Evolutionary conservation across 2,888 invertebrate species (phyloP), one percentile per base, ranked within the genome.

Genomic region (Gasteruption jaculator): DNA sequence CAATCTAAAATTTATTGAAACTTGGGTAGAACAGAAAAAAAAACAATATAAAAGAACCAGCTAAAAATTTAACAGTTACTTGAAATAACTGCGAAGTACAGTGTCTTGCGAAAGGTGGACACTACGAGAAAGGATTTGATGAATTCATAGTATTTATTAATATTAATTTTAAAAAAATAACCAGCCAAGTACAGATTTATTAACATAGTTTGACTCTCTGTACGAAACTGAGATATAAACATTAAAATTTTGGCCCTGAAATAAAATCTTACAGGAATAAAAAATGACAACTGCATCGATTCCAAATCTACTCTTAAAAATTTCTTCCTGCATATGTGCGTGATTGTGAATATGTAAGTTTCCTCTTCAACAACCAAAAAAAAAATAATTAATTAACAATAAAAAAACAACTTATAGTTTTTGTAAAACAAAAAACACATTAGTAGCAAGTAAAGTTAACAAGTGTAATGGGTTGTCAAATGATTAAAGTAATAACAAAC

Each of bases 301-400:
- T 22, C 24, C 11, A 32, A 41, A 20, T 16, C 10, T 12, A 21
- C 20, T 26, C 25, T 30, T 24, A 36, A 18, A 32, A 39, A 39
- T 20, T 38, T 14, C 5, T 33, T 21, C 32, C 12, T 7, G 8
- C 33, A 14, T 33, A 19, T 16, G 15, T 14, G 14, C 27, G 20
- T 31, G 31, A 41, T 50, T 55, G 50, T 58, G 67, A 69, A 69
- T 68, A 70, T 68, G 69, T 69, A 70, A 60, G 68, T 70, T 69
- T 70, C 68, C 69, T 69, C 69, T 50, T 58, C 49, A 54, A 52
- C 52, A 57, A 57, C 47, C 26, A 48, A 46, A 46, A 40, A 42
- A n/a, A 56, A 45, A 55, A 52, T 46, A 50, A 26, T 45, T 36
- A 55, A 55, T 48, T 48, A 55, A 55, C 53, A 47, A 44, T 57